Base-by-base conservation (phyloP, 2,888 invertebrate genomes). In the Urechis unicinctus region DNA sequence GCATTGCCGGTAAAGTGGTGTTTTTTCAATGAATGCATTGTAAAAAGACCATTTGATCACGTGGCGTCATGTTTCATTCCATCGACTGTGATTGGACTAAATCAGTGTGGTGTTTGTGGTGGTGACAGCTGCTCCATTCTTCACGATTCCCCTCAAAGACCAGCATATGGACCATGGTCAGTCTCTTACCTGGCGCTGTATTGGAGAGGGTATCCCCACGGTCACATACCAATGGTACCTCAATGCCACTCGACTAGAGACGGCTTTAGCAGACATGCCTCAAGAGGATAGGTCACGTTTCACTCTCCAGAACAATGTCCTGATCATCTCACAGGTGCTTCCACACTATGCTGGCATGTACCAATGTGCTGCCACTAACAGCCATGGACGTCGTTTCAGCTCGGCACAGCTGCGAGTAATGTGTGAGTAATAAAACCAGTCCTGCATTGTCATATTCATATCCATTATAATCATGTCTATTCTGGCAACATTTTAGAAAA, bases 341-440 rank as follows among this genome's bases (percentile, higher is more conserved):
- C 54, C 50, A n/a, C 49, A 85, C 66, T 95, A 96, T 78, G 86
- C 88, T 52, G 96, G 91, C 30, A 93, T 95, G 91, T 96, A 89
- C 77, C 95, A 96, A 71, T 96, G 96, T 74, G 84, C 87, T 68
- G 94, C 94, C 0, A 85, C 83, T 55, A 96, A 96, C 82, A 88
- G 89, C 62, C 64, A 72, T 45, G 91, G 88, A 71, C 86, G 87
- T 0, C 84, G 84, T 57, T 94, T 87, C 76, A 91, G 92, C 0
- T 88, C 91, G 2, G 94, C 88, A 0, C 94, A 96, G 68, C 81
- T 96, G 25, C 81, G 93, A 66, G 91, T 95, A 30, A 81, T 95
- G 48, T 86, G 91, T 81, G 82, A 86, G 81, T 60, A 4, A 45
- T 45, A 13, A 9, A 21, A n/a, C 21, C 45, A 13, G 36, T 13